phyloP scores from a whole-genome alignment of 1,140 invertebrate genomes.

The Drosophila nasuta region DNA sequence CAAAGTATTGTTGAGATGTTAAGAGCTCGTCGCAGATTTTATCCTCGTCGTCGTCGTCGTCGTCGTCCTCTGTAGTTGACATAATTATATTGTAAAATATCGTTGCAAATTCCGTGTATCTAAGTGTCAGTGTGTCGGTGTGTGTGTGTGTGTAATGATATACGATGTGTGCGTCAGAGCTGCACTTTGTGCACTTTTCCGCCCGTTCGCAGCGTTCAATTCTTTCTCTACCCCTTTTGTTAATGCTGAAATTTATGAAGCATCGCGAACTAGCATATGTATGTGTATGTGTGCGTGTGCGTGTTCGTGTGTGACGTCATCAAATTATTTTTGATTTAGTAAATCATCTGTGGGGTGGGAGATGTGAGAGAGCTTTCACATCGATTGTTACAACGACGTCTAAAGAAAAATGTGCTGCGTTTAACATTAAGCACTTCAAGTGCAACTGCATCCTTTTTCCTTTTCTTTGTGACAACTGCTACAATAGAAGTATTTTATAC shows the following conservation, averaged over 20 bases:
- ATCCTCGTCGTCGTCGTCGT: too few relatives aligned
- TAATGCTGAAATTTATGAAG: constrained; percentile 70
- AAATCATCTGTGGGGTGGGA: constrained; percentile 43
- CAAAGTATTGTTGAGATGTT: constrained; percentile 74
- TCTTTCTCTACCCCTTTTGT: constrained; percentile 26
- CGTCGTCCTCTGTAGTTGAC: constrained; percentile 70
- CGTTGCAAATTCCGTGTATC: constrained; percentile 52
- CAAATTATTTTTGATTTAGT: constrained; percentile 66
- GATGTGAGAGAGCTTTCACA: constrained; percentile 19
- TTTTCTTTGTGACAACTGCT: not conserved
- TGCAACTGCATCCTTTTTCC: constrained; percentile 19
- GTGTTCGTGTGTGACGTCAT: constrained; percentile 36
- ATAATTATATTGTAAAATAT: constrained; percentile 83
- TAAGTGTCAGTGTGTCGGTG: not conserved
- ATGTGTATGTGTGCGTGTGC: not conserved
- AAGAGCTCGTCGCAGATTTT: constrained; percentile 74
- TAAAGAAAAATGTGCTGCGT: constrained; percentile 4
- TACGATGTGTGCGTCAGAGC: constrained; percentile 51
- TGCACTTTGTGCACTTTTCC: constrained; percentile 26
- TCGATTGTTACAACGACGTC: constrained; percentile 10
- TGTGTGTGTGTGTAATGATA: constrained; percentile 42
- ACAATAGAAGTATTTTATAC: not conserved
- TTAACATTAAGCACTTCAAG: constrained; percentile 16
- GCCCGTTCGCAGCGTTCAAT: constrained; percentile 40
- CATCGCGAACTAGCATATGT: constrained; percentile 16